Evolutionary conservation across 2,888 invertebrate species (phyloP), one percentile per base, ranked within the genome.

Genomic region (Trissoscelio sp.): DNA sequence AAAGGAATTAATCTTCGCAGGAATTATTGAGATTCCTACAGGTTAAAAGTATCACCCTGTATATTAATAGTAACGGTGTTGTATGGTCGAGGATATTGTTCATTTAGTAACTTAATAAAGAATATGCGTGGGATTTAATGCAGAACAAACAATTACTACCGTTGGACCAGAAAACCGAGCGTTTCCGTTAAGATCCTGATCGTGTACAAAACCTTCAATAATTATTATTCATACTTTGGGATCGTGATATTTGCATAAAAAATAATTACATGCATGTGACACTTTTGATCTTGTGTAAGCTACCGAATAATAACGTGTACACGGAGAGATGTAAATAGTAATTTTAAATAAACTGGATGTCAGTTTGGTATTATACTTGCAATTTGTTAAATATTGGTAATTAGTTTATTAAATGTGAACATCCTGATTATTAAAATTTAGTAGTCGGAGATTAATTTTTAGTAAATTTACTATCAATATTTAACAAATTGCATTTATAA

Each of bases 221-320:
- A 77, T 81, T 77, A 81, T 80, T 60, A 70, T 72, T 44, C 70
- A 46, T 22, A 57, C 42, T 60, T 67, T 62, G 60, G n/a, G 69
- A 58, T 24, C 62, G 62, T 20, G 51, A 58, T 81, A 83, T 83
- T 83, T 78, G 70, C 81, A 81, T 78, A 69, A 53, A 42, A 70
- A 81, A 74, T 70, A 42, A 64, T 74, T 34, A 37, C 11, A 39
- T 69, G 64, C 74, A 70, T 70, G 74, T 77, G 81, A 77, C 77
- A 79, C 70, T 72, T 67, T 57, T 80, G 51, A 66, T 80, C 58
- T 42, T 51, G 77, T 48, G 70, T 64, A 62, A 74, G 78, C 48
- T 48, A 34, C 64, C 81, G 24, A 81, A 83, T 81, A 83, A 81
- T 81, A 42, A 62, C 64, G 51, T 22, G 81, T 72, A 42, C 39